Base-by-base conservation (phyloP, 2,113 vertebrate species). In the Colinus virginianus region DNA sequence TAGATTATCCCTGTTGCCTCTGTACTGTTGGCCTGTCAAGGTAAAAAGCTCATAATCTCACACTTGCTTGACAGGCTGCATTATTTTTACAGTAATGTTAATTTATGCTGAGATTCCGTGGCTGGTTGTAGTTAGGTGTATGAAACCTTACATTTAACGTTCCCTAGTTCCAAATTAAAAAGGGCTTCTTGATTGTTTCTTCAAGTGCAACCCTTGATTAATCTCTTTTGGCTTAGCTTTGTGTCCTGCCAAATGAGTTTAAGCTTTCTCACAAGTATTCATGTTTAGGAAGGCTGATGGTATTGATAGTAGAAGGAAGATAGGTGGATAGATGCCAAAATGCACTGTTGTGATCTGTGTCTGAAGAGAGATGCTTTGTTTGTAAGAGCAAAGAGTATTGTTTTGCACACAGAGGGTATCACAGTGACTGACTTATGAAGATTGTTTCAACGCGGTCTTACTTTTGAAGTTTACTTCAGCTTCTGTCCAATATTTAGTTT, bases 401-500 rank as follows among this genome's bases (percentile, higher is more conserved):
- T 69, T 96, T 51, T 62, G 45, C 81, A n/a, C 56, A 22, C 22
- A n/a, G 34, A 66, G 32, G 18, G 77, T 51, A 68, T 78, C 48
- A 34, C n/a, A 89, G 3, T 72, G 71, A 80, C 78, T 91, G 51
- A 77, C 84, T 93, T 53, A 56, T 94, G 89, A 88, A 79, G 79
- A 58, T 74, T 85, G 72, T 59, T 94, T 69, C 74, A 81, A 45
- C 53, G 81, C 75, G 86, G 36, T 82, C 58, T 5, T 83, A 61
- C 74, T 95, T 93, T 75, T 83, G 51, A 88, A 89, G 71, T 95
- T 97, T 89, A 88, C 63, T 93, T 82, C n/a, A 19, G 74, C 66
- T 80, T 94, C 61, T 77, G 83, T 87, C 83, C 83, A 34, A 84
- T 91, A 78, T 94, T 96, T 85, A 87, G 92, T 94, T 98, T 5